Percentiles rank a stretch among this genome's conserved stretches.
Evolutionary conservation across 2,113 vertebrate species (phyloP).

Genomic region (Spilogale gracilis): DNA sequence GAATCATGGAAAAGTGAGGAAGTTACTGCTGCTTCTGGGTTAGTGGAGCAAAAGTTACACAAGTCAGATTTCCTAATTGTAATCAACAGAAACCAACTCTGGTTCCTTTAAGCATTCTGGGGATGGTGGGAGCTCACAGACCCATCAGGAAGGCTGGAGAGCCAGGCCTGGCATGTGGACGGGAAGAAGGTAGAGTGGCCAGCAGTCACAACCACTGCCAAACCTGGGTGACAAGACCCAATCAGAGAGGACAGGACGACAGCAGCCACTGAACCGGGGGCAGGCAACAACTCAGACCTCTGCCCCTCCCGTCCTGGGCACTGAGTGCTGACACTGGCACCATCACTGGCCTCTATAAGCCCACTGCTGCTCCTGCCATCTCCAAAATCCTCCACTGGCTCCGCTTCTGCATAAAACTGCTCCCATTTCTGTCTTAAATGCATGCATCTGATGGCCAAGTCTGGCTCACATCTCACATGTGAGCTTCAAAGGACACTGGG

Average conservation of each 20-base stretch:
- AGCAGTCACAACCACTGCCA: not conserved
- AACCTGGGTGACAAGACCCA: not conserved
- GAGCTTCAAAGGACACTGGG: not conserved
- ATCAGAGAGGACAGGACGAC: not conserved
- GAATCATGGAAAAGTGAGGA: not conserved
- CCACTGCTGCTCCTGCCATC: not conserved
- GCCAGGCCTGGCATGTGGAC: not conserved
- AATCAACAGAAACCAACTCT: not conserved
- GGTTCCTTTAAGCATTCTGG: not conserved
- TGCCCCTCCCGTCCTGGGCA: not conserved
- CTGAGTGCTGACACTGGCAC: rapidly evolving
- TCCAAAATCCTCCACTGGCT: not conserved
- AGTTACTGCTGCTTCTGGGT: not conserved
- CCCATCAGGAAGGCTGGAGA: not conserved
- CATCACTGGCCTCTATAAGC: not conserved
- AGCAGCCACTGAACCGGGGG: not conserved
- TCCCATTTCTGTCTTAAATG: not conserved
- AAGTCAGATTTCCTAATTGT: not conserved
- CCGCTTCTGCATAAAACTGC: not conserved
- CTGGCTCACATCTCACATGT: not conserved
- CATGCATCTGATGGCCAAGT: not conserved
- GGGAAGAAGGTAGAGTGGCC: not conserved
- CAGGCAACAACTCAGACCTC: not conserved
- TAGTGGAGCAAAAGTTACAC: not conserved
- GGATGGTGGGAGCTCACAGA: not conserved